These are phyloP conservation scores for Catharus fuscescens DNA, from an alignment of 2,113 vertebrate genomes.

Conservation along the genomic window DNA sequence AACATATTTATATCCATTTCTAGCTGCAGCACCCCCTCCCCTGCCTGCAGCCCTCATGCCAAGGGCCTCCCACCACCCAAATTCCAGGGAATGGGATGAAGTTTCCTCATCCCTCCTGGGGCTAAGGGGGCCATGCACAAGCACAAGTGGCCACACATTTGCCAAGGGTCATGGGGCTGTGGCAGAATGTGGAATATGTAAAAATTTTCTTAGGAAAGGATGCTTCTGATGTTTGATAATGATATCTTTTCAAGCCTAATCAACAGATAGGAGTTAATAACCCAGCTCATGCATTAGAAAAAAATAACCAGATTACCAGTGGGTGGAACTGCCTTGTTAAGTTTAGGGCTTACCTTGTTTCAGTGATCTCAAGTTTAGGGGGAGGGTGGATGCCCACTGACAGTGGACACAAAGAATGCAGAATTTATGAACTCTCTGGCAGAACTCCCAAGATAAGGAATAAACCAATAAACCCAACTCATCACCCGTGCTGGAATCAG, in stretches of 20 bases:
- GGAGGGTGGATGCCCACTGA: background rate
- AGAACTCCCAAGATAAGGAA: background rate
- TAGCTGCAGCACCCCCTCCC: background rate
- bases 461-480: background rate
- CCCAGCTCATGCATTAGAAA: background rate
- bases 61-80: background rate
- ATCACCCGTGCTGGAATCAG: background rate
- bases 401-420: background rate
- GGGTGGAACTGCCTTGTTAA: background rate
- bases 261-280: background rate
- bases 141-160: background rate
- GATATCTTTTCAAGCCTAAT: background rate
- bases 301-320: background rate
- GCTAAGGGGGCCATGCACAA: fast-evolving
- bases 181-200: background rate
- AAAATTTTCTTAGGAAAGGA: background rate
- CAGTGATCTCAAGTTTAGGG: background rate
- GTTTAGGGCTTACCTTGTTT: background rate
- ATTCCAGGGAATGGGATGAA: background rate
- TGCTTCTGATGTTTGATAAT: background rate
- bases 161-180: background rate
- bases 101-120: background rate
- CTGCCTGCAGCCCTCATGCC: background rate
- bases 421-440: background rate
- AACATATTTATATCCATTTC: background rate